A percentile compares a stretch with the other conserved stretches of the same genome.
phyloP scores from a whole-genome alignment of 2,888 invertebrate genomes.

The Druceiella hillmani region DNA sequence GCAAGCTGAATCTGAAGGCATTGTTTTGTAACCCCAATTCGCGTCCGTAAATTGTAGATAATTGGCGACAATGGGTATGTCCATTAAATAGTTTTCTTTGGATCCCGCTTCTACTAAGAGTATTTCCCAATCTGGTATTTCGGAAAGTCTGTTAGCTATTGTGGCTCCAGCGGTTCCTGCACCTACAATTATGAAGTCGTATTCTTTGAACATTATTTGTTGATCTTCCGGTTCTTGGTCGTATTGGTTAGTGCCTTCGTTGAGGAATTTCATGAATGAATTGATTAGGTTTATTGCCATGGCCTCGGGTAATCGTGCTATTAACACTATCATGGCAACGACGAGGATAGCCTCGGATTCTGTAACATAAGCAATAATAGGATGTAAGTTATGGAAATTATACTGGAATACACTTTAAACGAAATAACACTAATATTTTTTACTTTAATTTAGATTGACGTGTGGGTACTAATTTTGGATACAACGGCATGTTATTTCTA shows the following conservation, averaged over 20 bases:
- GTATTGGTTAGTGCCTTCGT: constrained; percentile 48
- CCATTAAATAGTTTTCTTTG: constrained; percentile 67
- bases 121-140: constrained; percentile 62
- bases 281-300: constrained; percentile 35
- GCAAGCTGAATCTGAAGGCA: constrained; percentile 67
- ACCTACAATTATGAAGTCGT: constrained; percentile 74
- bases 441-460: no score
- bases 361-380: no score
- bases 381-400: no score
- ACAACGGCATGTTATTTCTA: no score
- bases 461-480: no score
- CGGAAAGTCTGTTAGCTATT: constrained; percentile 66
- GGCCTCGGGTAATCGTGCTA: no score
- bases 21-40: constrained; percentile 79
- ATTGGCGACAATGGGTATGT: constrained; percentile 67
- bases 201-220: constrained; percentile 47
- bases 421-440: no score
- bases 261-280: constrained; percentile 49
- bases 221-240: constrained; percentile 52
- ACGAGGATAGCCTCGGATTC: no score
- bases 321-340: no score
- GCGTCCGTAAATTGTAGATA: constrained; percentile 65
- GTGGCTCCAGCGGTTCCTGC: constrained; percentile 78
- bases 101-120: constrained; percentile 69
- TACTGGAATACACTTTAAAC: no score